These are phyloP conservation scores for Sebastes iracundus DNA, from an alignment of 2,797 vertebrate genomes.

Conservation along the genomic window DNA sequence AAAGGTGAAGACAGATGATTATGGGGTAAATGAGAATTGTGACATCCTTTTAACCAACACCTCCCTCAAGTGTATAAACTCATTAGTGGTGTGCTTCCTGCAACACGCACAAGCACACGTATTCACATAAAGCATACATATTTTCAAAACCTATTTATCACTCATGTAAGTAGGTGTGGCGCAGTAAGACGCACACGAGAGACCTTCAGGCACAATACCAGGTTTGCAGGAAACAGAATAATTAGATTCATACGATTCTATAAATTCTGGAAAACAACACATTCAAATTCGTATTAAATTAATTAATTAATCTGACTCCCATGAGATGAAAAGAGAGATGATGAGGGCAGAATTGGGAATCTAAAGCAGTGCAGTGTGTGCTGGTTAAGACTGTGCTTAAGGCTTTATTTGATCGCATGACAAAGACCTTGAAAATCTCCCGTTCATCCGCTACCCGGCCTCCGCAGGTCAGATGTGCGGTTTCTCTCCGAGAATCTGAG, in stretches of 20 bases:
- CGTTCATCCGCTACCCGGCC: background rate
- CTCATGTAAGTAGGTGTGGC: slow-evolving; percentile 1
- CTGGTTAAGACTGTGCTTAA: slow-evolving; percentile 2
- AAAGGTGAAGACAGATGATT: slow-evolving; percentile 52
- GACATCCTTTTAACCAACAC: slow-evolving; percentile 56
- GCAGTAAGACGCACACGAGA: background rate
- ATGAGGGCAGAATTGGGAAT: background rate
- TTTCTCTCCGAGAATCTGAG: slow-evolving; percentile 13
- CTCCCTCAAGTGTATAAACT: slow-evolving; percentile 47
- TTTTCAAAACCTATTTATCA: slow-evolving; percentile 18
- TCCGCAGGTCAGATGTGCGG: slow-evolving; percentile 34
- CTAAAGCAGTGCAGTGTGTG: background rate
- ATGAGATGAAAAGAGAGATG: slow-evolving; percentile 7
- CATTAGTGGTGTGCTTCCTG: slow-evolving; percentile 39
- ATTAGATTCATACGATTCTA: slow-evolving; percentile 41
- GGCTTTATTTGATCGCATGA: slow-evolving; percentile 13
- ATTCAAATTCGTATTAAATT: slow-evolving; percentile 15
- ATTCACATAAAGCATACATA: background rate
- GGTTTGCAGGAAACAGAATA: slow-evolving; percentile 34
- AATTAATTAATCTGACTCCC: slow-evolving; percentile 44
- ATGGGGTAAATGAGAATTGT: slow-evolving; percentile 24
- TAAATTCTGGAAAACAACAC: slow-evolving; percentile 22
- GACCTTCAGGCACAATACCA: background rate
- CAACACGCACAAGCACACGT: background rate
- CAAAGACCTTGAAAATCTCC: slow-evolving; percentile 40